These are phyloP conservation scores for Benitochromis conjunctus DNA, from an alignment of 2,113 vertebrate species.

Conservation along the genomic window DNA sequence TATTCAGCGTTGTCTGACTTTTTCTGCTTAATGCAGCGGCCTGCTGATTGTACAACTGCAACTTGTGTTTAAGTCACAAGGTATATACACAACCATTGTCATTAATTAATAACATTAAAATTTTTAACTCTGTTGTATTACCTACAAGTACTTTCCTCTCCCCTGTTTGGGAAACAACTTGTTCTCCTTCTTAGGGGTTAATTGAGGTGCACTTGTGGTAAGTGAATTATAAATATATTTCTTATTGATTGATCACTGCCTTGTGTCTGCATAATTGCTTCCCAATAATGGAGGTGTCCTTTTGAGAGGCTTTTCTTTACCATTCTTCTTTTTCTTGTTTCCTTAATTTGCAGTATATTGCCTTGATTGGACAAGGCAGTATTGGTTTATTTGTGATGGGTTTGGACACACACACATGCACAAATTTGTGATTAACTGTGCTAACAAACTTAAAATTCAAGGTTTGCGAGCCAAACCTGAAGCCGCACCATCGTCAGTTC, in stretches of 20 bases:
- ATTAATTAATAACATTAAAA: neutral
- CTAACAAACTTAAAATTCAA: neutral
- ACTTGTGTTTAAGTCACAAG: neutral
- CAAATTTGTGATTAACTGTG: neutral
- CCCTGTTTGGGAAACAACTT: neutral
- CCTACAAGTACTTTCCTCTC: neutral
- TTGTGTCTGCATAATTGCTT: constrained; percentile 8
- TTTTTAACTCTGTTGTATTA: neutral
- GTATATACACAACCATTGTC: neutral
- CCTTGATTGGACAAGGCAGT: neutral
- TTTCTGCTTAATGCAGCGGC: neutral
- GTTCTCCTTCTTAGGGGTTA: neutral
- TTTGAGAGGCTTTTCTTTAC: neutral
- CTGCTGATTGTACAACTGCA: neutral
- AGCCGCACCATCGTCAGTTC: neutral
- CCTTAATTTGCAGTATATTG: neutral
- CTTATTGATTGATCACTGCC: constrained; percentile 20
- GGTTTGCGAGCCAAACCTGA: neutral
- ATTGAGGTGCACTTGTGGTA: neutral
- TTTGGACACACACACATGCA: neutral
- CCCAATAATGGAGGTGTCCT: constrained; percentile 19
- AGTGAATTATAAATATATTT: constrained; percentile 14
- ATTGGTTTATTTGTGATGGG: neutral
- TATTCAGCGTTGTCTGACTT: neutral
- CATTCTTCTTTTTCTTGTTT: neutral